phyloP scores from a whole-genome alignment of 2,797 vertebrate species.

The Phrynocephalus forsythii region DNA sequence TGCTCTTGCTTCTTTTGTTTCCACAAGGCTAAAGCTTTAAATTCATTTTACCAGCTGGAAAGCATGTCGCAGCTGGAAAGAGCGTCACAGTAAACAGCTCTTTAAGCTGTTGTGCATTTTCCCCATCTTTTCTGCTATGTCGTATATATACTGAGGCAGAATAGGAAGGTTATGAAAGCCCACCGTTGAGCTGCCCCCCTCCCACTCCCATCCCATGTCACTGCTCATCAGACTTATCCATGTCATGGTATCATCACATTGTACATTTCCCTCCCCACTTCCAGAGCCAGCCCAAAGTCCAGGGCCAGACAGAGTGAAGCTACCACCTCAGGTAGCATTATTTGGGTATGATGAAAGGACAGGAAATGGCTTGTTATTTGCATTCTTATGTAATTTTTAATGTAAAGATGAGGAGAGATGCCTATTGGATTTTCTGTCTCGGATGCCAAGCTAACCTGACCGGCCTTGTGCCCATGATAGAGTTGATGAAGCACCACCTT shows the following conservation, averaged over 20 bases:
- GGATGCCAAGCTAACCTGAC: not conserved
- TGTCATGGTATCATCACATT: not conserved
- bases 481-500: not conserved
- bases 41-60: conserved; percentile 38
- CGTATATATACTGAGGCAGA: conserved; percentile 19
- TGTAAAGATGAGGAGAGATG: not conserved
- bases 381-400: not conserved
- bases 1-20: conserved; percentile 21
- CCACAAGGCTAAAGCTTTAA: not conserved
- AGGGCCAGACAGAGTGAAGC: not conserved
- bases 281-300: not conserved
- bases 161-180: not conserved
- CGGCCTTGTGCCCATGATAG: not conserved
- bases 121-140: not conserved
- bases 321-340: not conserved
- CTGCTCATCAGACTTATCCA: not conserved
- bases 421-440: not conserved
- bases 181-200: not conserved
- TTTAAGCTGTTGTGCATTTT: conserved; percentile 16
- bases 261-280: not conserved
- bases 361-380: not conserved
- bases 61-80: conserved; percentile 15
- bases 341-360: not conserved
- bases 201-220: too few species aligned
- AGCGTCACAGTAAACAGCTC: not conserved